A percentile compares a stretch with the other conserved stretches of the same genome.
These are phyloP conservation scores for Polyergus mexicanus DNA, from an alignment of 1,140 invertebrate species.

Conservation along the genomic window DNA sequence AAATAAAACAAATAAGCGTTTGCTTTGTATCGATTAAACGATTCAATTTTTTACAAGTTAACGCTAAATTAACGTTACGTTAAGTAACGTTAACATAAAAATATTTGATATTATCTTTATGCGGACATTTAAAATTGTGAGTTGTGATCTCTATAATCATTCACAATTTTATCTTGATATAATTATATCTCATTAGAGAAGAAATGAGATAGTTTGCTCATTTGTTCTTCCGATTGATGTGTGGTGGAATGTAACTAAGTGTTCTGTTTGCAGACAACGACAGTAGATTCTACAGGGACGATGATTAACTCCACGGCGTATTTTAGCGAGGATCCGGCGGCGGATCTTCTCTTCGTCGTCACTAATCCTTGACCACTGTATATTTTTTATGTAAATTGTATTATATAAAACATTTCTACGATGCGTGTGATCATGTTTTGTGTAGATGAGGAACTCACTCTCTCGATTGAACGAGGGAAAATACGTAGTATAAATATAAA, in stretches of 20 bases:
- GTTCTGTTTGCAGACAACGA: slow-evolving; percentile 70
- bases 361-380: slow-evolving; percentile 86
- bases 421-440: slow-evolving; percentile 67
- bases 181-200: not conserved
- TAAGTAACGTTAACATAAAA: not conserved
- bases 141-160: not conserved
- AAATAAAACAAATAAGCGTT: slow-evolving; percentile 23
- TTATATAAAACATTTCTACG: slow-evolving; percentile 80
- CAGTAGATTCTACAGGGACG: slow-evolving; percentile 70
- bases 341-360: slow-evolving; percentile 85
- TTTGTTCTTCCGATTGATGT: not conserved
- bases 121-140: slow-evolving; percentile 1
- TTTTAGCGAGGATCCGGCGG: slow-evolving; percentile 84
- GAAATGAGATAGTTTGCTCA: not conserved
- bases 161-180: not conserved
- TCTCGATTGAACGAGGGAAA: slow-evolving; percentile 58
- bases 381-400: slow-evolving; percentile 85
- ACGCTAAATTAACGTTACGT: not conserved
- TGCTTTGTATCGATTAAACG: slow-evolving; percentile 21
- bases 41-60: not conserved
- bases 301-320: slow-evolving; percentile 85
- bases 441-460: slow-evolving; percentile 62
- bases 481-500: slow-evolving; percentile 32
- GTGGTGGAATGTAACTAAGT: slow-evolving; percentile 19
- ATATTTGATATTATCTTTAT: not conserved